Evolutionary conservation across 2,888 invertebrate species (phyloP).

Genomic region (Thecophora atra): DNA sequence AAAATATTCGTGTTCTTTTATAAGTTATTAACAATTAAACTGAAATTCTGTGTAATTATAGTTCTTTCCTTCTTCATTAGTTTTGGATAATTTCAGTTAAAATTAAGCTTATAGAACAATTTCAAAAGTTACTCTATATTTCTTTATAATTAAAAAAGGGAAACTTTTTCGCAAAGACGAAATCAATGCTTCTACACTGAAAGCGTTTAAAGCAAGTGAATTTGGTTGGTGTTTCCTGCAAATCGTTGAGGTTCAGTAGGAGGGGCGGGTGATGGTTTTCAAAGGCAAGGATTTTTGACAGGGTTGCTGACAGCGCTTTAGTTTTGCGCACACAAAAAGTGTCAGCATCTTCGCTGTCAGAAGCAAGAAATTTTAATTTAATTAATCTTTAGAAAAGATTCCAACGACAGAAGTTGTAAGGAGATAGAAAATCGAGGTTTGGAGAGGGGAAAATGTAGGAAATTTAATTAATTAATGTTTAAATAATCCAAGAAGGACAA

Average conservation of each 20-base stretch:
- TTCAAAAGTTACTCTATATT: no score
- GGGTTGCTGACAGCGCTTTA: constrained; percentile 59
- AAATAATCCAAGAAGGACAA: not conserved
- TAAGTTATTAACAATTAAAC: no score
- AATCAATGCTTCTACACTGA: not conserved
- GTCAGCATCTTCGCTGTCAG: constrained; percentile 51
- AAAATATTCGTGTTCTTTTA: constrained; percentile 51
- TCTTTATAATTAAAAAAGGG: no score
- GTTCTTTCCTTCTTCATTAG: no score
- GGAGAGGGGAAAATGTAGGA: not conserved
- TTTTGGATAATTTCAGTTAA: no score
- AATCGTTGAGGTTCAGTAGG: no score
- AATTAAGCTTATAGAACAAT: no score
- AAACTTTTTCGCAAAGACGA: not conserved
- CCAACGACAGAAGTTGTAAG: not conserved
- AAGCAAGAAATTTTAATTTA: constrained; percentile 57
- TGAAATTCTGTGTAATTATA: no score
- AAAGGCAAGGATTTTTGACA: constrained; percentile 49
- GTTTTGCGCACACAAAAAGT: constrained; percentile 55
- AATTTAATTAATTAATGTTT: not conserved
- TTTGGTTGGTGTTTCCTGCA: not conserved
- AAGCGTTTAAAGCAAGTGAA: no score
- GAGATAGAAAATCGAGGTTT: not conserved
- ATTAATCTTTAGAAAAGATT: constrained; percentile 46
- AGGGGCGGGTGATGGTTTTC: not conserved